Evolutionary conservation across 1,140 invertebrate genomes (phyloP).

Genomic region (Bathynomus jamesi): DNA sequence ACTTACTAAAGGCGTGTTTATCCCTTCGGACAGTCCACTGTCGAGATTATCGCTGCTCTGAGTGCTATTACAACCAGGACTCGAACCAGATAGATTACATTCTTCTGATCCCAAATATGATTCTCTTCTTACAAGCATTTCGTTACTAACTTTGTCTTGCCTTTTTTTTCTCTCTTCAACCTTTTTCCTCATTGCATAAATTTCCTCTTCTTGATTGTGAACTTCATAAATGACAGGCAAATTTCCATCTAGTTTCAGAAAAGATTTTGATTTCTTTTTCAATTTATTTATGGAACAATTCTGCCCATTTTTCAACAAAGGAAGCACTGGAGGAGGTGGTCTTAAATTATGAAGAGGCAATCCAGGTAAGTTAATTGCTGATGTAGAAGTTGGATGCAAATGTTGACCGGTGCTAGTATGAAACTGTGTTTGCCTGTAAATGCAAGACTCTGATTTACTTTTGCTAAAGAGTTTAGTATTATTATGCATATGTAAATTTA

Average conservation of each 20-base stretch:
- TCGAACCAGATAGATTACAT: neutral
- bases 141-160: neutral
- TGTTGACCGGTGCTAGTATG: constrained; percentile 27
- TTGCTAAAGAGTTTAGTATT: neutral
- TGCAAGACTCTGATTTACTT: neutral
- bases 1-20: constrained; percentile 23
- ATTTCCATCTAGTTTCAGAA: constrained; percentile 12
- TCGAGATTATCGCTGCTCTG: constrained; percentile 29
- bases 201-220: constrained; percentile 16
- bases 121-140: neutral
- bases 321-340: constrained; percentile 14
- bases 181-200: constrained; percentile 15
- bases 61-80: constrained; percentile 12
- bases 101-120: neutral
- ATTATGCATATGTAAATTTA: too few species aligned
- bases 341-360: constrained; percentile 20
- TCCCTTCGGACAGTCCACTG: constrained; percentile 25
- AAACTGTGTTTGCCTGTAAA: neutral
- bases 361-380: constrained; percentile 1
- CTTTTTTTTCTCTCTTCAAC: neutral
- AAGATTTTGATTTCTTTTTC: constrained; percentile 10
- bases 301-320: neutral
- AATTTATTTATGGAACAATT: neutral
- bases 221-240: constrained; percentile 27
- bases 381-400: constrained; percentile 18